Evolutionary conservation across 2,797 vertebrate species (phyloP).

Genomic region (Triplophysa bombifrons): DNA sequence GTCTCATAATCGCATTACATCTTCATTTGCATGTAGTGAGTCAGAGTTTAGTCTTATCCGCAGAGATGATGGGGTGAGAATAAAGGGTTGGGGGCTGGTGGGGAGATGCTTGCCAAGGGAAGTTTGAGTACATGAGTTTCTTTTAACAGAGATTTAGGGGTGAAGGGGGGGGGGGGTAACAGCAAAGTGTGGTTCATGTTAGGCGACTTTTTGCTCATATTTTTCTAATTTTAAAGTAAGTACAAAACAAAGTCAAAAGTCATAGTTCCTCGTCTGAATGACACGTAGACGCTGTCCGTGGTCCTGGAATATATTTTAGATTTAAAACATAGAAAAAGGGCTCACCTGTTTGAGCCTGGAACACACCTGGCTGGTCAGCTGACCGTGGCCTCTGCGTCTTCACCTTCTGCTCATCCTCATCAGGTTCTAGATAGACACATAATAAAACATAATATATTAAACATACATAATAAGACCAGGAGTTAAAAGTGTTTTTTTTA

Average conservation of each 20-base stretch:
- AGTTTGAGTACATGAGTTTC: neutral
- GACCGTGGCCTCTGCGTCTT: slow-evolving; percentile 97
- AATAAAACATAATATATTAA: slow-evolving; percentile 4
- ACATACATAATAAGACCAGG: neutral
- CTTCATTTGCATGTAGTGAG: slow-evolving; percentile 80
- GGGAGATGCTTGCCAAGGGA: neutral
- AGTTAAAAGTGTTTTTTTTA: neutral
- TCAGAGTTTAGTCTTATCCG: slow-evolving; percentile 76
- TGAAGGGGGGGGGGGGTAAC: neutral
- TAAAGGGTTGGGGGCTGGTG: slow-evolving; percentile 34
- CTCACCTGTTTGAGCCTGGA: slow-evolving; percentile 99
- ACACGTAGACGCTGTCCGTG: neutral
- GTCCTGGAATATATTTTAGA: neutral
- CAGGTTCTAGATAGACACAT: slow-evolving; percentile 81
- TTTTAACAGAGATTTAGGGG: neutral
- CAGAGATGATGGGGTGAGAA: slow-evolving; percentile 59
- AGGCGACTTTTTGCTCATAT: neutral
- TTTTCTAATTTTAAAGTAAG: neutral
- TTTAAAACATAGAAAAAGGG: neutral
- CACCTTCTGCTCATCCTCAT: slow-evolving; percentile 93
- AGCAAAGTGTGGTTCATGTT: neutral
- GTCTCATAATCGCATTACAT: slow-evolving; percentile 81
- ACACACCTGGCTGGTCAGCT: slow-evolving; percentile 94
- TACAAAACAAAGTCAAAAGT: neutral
- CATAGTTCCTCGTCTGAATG: neutral